Percentiles rank a stretch among this genome's conserved stretches.
Evolutionary conservation across 2,888 invertebrate genomes (phyloP).

Genomic region (Pediacus dermestoides): DNA sequence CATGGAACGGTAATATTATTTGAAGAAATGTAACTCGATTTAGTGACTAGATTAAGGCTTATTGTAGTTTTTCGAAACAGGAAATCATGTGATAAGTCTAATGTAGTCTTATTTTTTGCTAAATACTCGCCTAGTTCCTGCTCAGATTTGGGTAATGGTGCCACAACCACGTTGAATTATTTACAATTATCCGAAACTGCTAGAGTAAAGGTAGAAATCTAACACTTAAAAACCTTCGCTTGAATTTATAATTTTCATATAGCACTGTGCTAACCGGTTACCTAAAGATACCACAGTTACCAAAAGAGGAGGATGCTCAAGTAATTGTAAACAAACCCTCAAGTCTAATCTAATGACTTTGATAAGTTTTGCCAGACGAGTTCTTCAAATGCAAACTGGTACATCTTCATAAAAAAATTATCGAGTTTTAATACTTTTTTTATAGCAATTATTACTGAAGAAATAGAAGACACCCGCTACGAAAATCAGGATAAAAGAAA

Average conservation of each 20-base stretch:
- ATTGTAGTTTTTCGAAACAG: no score
- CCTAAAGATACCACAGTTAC: no score
- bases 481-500: conserved; percentile 10
- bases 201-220: not conserved
- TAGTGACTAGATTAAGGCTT: no score
- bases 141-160: conserved; percentile 25
- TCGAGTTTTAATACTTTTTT: no score
- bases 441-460: conserved; percentile 1
- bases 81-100: conserved; percentile 16
- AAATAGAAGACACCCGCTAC: conserved; percentile 17
- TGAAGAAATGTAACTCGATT: no score
- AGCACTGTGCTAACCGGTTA: conserved; percentile 14
- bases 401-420: conserved; percentile 3
- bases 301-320: conserved; percentile 4
- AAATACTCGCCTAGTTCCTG: conserved; percentile 16
- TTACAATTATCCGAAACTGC: conserved; percentile 11
- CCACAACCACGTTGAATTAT: conserved; percentile 20
- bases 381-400: conserved; percentile 39
- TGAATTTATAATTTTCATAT: not conserved
- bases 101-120: conserved; percentile 32
- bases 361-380: conserved; percentile 34
- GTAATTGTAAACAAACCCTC: conserved; percentile 32
- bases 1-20: no score
- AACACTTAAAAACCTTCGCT: not conserved
- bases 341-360: conserved; percentile 30